Evolutionary conservation across 2,888 invertebrate genomes (phyloP).

Genomic region (Drosophila nr. perissopoda): DNA sequence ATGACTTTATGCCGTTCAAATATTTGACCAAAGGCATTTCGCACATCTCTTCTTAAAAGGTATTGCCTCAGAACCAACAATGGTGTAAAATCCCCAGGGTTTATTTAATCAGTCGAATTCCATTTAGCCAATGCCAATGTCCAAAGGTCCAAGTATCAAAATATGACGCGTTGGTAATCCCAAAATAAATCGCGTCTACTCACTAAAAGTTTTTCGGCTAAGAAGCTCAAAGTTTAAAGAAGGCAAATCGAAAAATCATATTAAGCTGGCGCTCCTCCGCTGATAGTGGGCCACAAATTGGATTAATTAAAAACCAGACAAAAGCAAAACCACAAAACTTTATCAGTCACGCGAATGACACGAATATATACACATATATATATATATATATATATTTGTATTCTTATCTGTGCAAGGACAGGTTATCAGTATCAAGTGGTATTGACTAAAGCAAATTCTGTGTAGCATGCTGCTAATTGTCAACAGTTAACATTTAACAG

Average conservation of each 20-base stretch:
- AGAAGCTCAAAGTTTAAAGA: slow-evolving; percentile 20
- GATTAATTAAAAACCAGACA: slow-evolving; percentile 60
- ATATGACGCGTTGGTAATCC: slow-evolving; percentile 47
- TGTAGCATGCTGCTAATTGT: not conserved
- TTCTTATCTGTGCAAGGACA: slow-evolving; percentile 33
- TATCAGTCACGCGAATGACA: slow-evolving; percentile 60
- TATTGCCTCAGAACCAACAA: slow-evolving; percentile 14
- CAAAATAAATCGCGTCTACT: slow-evolving; percentile 37
- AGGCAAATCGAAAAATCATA: slow-evolving; percentile 15
- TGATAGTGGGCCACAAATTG: slow-evolving; percentile 43
- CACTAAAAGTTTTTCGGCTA: slow-evolving; percentile 26
- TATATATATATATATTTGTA: not conserved
- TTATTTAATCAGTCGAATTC: slow-evolving; percentile 36
- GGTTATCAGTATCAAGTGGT: slow-evolving; percentile 49
- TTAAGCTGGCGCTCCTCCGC: slow-evolving; percentile 17
- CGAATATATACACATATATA: slow-evolving; percentile 1
- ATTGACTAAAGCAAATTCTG: slow-evolving; percentile 21
- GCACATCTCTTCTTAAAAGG: not conserved
- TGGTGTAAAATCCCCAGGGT: not conserved
- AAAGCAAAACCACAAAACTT: slow-evolving; percentile 35
- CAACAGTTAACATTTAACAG: not conserved
- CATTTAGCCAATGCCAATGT: slow-evolving; percentile 36
- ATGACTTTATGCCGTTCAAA: slow-evolving; percentile 29
- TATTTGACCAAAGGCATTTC: slow-evolving; percentile 29
- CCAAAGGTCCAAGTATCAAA: slow-evolving; percentile 30